Base-by-base conservation (phyloP, 2,888 invertebrate species). In the Dicyrtoma fusca region DNA sequence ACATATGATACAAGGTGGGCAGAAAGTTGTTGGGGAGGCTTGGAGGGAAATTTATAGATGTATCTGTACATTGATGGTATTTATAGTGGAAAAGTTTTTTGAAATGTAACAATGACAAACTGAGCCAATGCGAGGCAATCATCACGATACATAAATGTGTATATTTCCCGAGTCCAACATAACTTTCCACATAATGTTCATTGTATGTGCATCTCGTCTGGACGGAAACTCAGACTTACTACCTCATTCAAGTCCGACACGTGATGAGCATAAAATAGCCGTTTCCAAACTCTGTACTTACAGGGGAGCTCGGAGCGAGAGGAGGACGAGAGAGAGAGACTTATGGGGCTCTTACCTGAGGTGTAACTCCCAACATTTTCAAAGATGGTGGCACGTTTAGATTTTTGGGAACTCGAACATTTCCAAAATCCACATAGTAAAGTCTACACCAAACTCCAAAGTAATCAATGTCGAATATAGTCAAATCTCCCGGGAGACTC, bases 401-500 rank as follows among this genome's bases (percentile, higher is more conserved):
- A 70, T 85, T 86, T 76, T 87, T 87, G 0, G 94, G 92, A 76
- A 95, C 87, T 77, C 87, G 83, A 63, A 95, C 89, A 85, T 95
- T 93, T 0, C 94, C 95, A 83, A 95, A 96, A 86, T 95, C 92
- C 61, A 95, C 94, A 57, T 93, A 91, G 86, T 94, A 95, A 6
- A 92, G 91, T 84, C 94, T 94, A 83, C 95, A 95, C 94, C 95
- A 95, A 75, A 95, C 90, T 25, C 92, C 93, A 84, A 96, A 92
- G 86, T 94, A 93, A 1, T 94, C 95, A 82, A 95, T 91, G 84
- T 95, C 94, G 83, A 94, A 94, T 63, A 95, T 89, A 4, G 95
- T 95, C 82, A 95, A 86, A 82, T 94, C 94, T 77, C 90, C 91
- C 0, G 95, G 95, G 76, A 96, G 85, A 0, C 94, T 94, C 45